Percentiles rank a stretch among this genome's conserved stretches.
Evolutionary conservation across 2,888 invertebrate species (phyloP).

Genomic region (Hesperia comma): DNA sequence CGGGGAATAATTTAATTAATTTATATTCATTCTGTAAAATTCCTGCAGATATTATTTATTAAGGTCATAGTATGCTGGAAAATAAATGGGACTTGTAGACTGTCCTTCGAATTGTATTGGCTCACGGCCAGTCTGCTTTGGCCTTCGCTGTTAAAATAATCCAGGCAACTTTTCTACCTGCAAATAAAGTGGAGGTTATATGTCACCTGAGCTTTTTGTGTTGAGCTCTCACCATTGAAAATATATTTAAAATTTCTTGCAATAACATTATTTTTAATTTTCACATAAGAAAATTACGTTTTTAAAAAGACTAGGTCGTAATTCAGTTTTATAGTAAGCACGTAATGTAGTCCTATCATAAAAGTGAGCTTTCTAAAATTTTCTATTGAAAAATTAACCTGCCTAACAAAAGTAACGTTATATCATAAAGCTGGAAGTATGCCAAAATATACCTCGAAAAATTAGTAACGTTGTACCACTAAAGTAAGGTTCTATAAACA

Average conservation of each 20-base stretch:
- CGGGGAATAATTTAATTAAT: background rate
- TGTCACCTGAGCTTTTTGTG: slow-evolving; percentile 19
- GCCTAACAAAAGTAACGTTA: background rate
- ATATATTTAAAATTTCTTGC: slow-evolving; percentile 5
- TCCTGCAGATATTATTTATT: slow-evolving; percentile 12
- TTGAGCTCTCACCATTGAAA: slow-evolving; percentile 10
- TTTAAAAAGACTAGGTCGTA: background rate
- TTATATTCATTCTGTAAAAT: background rate
- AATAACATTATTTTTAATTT: background rate
- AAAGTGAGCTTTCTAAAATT: background rate
- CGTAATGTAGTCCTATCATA: no score
- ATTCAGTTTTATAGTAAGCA: background rate
- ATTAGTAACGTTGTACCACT: background rate
- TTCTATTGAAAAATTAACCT: background rate
- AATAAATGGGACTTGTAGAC: slow-evolving; percentile 22
- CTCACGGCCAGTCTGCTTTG: slow-evolving; percentile 31
- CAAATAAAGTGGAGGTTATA: slow-evolving; percentile 32
- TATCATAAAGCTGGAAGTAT: background rate
- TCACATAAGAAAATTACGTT: slow-evolving; percentile 1
- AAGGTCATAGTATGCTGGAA: slow-evolving; percentile 16
- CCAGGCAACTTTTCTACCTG: slow-evolving; percentile 32
- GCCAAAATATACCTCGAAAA: background rate
- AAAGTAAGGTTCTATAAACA: background rate
- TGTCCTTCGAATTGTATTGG: slow-evolving; percentile 28
- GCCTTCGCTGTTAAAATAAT: slow-evolving; percentile 35